Conservation (phyloP, 1,140 invertebrate genomes). For the Halictus rubicundus region DNA sequence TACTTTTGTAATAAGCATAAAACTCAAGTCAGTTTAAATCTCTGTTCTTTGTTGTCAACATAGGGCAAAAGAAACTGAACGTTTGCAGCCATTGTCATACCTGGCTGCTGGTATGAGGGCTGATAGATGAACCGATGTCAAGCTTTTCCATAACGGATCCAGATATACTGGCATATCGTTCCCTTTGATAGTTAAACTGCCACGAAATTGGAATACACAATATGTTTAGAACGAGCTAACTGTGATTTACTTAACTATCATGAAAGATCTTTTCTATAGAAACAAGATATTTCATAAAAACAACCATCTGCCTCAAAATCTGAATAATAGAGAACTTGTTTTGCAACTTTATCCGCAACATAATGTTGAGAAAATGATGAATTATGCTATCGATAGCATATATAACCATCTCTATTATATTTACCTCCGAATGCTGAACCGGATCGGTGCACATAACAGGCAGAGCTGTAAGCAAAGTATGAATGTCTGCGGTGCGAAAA, state of each 20-base stretch:
- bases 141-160: slow-evolving; percentile 90
- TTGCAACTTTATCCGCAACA: slow-evolving; percentile 16
- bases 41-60: neutral
- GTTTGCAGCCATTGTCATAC: slow-evolving; percentile 75
- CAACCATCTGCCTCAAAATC: neutral
- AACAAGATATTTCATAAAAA: neutral
- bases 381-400: slow-evolving; percentile 8
- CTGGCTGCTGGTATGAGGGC: slow-evolving; percentile 87
- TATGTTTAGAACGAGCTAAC: slow-evolving; percentile 42
- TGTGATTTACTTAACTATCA: slow-evolving; percentile 13
- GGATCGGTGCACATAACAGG: slow-evolving; percentile 85
- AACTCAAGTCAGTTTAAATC: slow-evolving; percentile 16
- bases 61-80: slow-evolving; percentile 7
- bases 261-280: neutral
- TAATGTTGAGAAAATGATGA: slow-evolving; percentile 2
- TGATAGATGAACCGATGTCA: slow-evolving; percentile 88
- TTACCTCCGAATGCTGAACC: slow-evolving; percentile 79
- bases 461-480: slow-evolving; percentile 89
- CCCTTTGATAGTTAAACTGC: slow-evolving; percentile 87
- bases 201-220: slow-evolving; percentile 57
- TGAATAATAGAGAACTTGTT: slow-evolving; percentile 1
- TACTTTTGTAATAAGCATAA: slow-evolving; percentile 19
- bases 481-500: slow-evolving; percentile 94
- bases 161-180: slow-evolving; percentile 90
- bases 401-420: neutral